These are phyloP conservation scores for Omphaloscelis lunosa DNA, from an alignment of 2,888 invertebrate genomes.

Conservation along the genomic window DNA sequence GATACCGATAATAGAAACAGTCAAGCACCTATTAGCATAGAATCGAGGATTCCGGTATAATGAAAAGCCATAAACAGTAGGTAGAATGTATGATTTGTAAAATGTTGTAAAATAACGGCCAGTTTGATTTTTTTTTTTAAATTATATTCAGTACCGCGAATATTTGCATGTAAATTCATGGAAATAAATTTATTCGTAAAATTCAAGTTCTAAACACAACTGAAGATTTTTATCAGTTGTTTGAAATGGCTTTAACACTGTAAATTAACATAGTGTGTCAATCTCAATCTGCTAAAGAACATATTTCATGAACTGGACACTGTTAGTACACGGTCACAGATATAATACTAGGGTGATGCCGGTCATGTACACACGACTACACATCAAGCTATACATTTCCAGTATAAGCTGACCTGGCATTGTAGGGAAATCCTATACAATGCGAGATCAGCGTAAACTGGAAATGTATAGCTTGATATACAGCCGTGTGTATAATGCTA, in stretches of 20 bases:
- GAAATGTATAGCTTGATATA: too few species aligned
- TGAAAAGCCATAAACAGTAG: conserved; percentile 26
- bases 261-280: background rate
- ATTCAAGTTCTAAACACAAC: background rate
- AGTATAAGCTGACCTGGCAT: too few species aligned
- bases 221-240: background rate
- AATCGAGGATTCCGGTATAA: conserved; percentile 5
- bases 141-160: background rate
- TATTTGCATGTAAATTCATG: background rate
- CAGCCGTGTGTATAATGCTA: too few species aligned
- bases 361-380: too few species aligned
- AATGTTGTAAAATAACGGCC: background rate
- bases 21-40: conserved; percentile 29
- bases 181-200: background rate
- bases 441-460: too few species aligned
- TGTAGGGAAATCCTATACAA: too few species aligned
- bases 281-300: background rate
- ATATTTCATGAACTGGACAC: background rate
- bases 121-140: too few species aligned
- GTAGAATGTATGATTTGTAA: background rate
- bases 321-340: background rate
- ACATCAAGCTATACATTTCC: too few species aligned
- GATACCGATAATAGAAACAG: conserved; percentile 16
- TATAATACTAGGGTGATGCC: too few species aligned
- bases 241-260: background rate